Evolutionary conservation across 2,888 invertebrate species (phyloP), one percentile per base, ranked within the genome.

Genomic region (Limenitis camilla): DNA sequence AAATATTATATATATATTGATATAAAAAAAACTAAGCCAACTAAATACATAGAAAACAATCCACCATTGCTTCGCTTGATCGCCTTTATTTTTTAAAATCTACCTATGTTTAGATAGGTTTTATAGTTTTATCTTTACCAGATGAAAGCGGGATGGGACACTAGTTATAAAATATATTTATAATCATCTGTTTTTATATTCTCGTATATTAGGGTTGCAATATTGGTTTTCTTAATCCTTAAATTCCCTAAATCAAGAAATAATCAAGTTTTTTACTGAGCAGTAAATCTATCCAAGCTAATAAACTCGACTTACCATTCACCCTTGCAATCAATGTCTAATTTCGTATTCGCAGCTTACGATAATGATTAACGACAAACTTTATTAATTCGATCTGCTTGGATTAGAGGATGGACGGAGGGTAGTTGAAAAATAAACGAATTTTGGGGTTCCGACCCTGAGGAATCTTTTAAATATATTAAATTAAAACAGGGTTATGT

Each of bases 311-410:
- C 74, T 78, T 78, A 78, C 59, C 66, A 66, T 74, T 72, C 82
- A 78, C 81, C 83, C 78, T 76, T 71, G 77, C 71, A 79, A 86
- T 87, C 84, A 84, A 73, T 73, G 84, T 85, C 85, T 85, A 76
- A 82, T 82, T 78, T 69, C 59, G 77, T 78, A 81, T 82, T 82
- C 83, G 71, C 66, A 78, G 84, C 81, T 85, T 79, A 83, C 82
- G 66, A 81, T 85, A 85, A 87, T 87, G 86, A 86, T 85, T 76
- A 85, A 86, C 86, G 86, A 85, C 83, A 76, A 75, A 77, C 72
- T 78, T 79, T 82, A 84, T 85, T 87, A 86, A 87, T 86, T 83
- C 85, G 81, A 85, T 83, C 79, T 75, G 67, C 72, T 64, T 56
- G 84, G 85, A 84, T 87, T 86, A 86, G 72, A 74, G 68, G 67